phyloP scores from a whole-genome alignment of 2,888 invertebrate genomes.

The Graphium colonna region DNA sequence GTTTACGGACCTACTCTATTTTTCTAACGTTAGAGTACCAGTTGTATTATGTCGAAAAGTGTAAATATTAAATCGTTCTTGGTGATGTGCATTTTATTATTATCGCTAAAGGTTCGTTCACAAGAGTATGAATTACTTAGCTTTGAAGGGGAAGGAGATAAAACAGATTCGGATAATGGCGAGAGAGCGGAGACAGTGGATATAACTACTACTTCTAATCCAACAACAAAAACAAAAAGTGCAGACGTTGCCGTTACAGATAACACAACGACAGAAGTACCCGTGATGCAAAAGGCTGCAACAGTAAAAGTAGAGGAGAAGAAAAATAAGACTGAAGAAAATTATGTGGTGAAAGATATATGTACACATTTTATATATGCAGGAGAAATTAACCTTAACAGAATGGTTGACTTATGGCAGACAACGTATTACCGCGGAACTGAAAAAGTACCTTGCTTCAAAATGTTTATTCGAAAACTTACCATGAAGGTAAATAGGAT shows the following conservation, averaged over 20 bases:
- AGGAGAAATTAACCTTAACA: slow-evolving; percentile 11
- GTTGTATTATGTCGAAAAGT: slow-evolving; percentile 10
- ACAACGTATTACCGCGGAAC: slow-evolving; percentile 39
- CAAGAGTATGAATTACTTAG: neutral
- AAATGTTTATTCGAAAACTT: slow-evolving; percentile 37
- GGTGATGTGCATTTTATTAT: slow-evolving; percentile 6
- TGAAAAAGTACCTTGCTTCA: slow-evolving; percentile 42
- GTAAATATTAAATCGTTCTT: slow-evolving; percentile 2
- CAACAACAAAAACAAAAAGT: neutral
- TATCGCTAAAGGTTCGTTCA: neutral
- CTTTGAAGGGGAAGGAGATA: neutral
- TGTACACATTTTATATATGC: slow-evolving; percentile 19
- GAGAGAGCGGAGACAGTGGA: slow-evolving; percentile 1
- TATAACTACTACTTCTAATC: neutral
- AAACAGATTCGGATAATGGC: neutral
- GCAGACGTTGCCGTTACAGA: neutral
- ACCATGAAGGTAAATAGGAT: slow-evolving; percentile 38
- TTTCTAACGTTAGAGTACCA: slow-evolving; percentile 3
- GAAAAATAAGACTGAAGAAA: neutral
- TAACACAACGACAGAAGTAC: neutral
- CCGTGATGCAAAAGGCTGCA: neutral
- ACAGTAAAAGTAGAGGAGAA: neutral
- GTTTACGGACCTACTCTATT: slow-evolving; percentile 4
- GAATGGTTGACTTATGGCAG: slow-evolving; percentile 45
- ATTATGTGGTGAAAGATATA: slow-evolving; percentile 16